Evolutionary conservation across 2,113 vertebrate genomes (phyloP), one percentile per base, ranked within the genome.

Genomic region (Hippocampus zosterae): DNA sequence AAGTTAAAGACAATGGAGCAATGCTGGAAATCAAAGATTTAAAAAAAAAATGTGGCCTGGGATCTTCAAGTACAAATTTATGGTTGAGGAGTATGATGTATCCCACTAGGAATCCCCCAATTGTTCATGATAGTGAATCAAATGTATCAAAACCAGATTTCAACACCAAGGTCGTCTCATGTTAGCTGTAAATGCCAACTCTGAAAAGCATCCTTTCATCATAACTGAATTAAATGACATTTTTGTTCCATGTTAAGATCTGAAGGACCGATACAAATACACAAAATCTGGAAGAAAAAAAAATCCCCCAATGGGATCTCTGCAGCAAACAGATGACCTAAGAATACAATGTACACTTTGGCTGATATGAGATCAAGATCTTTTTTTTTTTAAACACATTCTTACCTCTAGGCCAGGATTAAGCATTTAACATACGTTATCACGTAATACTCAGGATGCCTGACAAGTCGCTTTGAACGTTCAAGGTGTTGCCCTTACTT

Each of bases 401-500:
- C 6, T 15, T 33, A 37, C 46, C 10, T 53, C 19, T 19, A 53
- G 16, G 46, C 46, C 18, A 37, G 33, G 23, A 67, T n/a, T 37
- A 23, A 56, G 56, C 3, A 41, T 11, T 7, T 23, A 60, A 46
- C 19, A 46, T 27, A 23, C 12, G 7, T 65, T 3, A 11, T 23
- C 7, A 29, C 10, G n/a, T 33, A 11, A 7, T 15, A 42, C 23
- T 42, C 42, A 42, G 23, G 40, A 42, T 23, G 21, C 16, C 48
- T 13, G n/a, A 50, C 29, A 33, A n/a, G 16, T 23, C 5, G 7
- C n/a, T 21, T 59, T 18, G n/a, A 13, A 23, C 10, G 27, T 12
- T 21, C 25, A 44, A 42, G 19, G 42, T 11, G 1, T 69, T 23
- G 48, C 92, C 52, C 95, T 90, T 5, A 99, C 97, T 63, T 95